Percentiles rank a stretch among this genome's conserved stretches.
Evolutionary conservation across 2,113 vertebrate genomes (phyloP).

Genomic region (Hucho hucho): DNA sequence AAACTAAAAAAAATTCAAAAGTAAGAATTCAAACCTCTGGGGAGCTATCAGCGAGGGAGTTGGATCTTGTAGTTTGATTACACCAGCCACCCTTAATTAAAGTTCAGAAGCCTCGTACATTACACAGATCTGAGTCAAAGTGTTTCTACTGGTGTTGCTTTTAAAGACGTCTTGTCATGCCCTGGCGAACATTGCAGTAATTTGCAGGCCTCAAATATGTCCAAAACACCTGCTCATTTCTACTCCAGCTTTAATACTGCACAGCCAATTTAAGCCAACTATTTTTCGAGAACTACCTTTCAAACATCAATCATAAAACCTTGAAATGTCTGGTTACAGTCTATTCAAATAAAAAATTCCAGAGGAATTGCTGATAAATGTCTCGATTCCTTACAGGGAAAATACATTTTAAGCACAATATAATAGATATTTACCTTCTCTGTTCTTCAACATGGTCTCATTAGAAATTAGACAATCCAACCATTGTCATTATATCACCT

Average conservation of each 20-base stretch:
- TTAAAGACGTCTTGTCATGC: slow-evolving; percentile 68
- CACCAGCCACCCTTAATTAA: slow-evolving; percentile 66
- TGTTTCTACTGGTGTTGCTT: slow-evolving; percentile 65
- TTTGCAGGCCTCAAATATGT: slow-evolving; percentile 65
- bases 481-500: too few species aligned
- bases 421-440: not conserved
- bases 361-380: slow-evolving; percentile 53
- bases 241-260: slow-evolving; percentile 42
- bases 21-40: slow-evolving; percentile 37
- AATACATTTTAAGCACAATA: not conserved
- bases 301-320: slow-evolving; percentile 63
- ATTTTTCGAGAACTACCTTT: slow-evolving; percentile 56
- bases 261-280: slow-evolving; percentile 63
- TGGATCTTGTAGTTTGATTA: slow-evolving; percentile 67
- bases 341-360: slow-evolving; percentile 44
- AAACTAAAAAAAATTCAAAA: slow-evolving; percentile 24
- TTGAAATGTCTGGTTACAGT: slow-evolving; percentile 49
- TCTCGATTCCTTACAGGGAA: not conserved
- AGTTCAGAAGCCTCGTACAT: slow-evolving; percentile 25
- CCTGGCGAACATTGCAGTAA: slow-evolving; percentile 67
- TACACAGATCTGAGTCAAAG: slow-evolving; percentile 67
- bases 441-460: not conserved
- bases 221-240: slow-evolving; percentile 37
- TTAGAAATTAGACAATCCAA: too few species aligned
- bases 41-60: slow-evolving; percentile 50